phyloP scores from a whole-genome alignment of 92 coral and sea anemone species.

The Desmophyllum pertusum region DNA sequence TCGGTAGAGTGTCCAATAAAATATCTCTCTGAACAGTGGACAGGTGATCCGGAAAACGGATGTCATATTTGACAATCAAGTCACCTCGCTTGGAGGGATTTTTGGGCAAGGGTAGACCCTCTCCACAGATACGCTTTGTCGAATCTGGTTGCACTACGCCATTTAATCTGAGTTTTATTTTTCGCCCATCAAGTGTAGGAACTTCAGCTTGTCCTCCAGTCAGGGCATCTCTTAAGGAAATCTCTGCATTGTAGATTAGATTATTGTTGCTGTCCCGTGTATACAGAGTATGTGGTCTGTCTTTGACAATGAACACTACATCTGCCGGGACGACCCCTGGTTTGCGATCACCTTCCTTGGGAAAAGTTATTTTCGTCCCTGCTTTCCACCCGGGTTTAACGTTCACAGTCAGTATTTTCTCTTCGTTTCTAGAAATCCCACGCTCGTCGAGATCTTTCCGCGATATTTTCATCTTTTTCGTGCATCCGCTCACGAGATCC shows the following conservation, averaged over 20 bases:
- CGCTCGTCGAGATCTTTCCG: conserved; percentile 74
- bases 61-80: conserved; percentile 82
- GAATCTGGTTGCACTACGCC: conserved; percentile 81
- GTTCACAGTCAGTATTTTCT: conserved; percentile 84
- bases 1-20: conserved; percentile 65
- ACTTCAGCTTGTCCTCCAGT: conserved; percentile 70
- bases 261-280: conserved; percentile 87
- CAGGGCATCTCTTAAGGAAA: conserved; percentile 84
- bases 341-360: conserved; percentile 85
- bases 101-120: conserved; percentile 93
- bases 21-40: conserved; percentile 66
- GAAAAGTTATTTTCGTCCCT: conserved; percentile 84
- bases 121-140: conserved; percentile 65
- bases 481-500: conserved; percentile 81
- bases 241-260: conserved; percentile 75
- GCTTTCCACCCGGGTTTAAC: conserved; percentile 96
- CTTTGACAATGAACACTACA: conserved; percentile 84
- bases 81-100: conserved; percentile 70
- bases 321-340: conserved; percentile 95
- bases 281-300: conserved; percentile 73
- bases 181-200: conserved; percentile 73
- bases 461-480: conserved; percentile 90
- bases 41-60: conserved; percentile 74
- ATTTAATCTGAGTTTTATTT: conserved; percentile 52
- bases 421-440: conserved; percentile 69